These are phyloP conservation scores for Myotis yumanensis DNA, from an alignment of 2,113 vertebrate species.

Conservation along the genomic window DNA sequence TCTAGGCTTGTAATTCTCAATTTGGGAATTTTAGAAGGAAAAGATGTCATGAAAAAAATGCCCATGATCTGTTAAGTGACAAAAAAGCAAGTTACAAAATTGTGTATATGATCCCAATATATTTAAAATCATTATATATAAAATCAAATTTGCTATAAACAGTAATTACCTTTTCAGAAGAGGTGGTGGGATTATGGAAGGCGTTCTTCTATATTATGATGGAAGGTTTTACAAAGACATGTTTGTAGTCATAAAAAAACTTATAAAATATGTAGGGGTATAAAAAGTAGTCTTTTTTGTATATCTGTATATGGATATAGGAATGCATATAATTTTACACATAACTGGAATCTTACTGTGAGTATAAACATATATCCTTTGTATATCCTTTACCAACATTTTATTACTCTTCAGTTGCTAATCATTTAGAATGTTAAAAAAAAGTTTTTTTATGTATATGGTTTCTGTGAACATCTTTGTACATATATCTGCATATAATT, in stretches of 20 bases:
- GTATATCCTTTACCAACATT: neutral
- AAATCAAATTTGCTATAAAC: conserved; percentile 17
- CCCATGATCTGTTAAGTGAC: neutral
- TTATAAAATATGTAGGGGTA: neutral
- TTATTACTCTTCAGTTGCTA: neutral
- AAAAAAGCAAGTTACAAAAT: conserved; percentile 5
- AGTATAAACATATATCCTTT: neutral
- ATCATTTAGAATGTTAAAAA: neutral
- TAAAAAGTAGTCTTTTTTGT: neutral
- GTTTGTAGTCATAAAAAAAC: neutral
- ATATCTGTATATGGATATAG: neutral
- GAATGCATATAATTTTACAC: neutral
- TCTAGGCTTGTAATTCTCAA: neutral
- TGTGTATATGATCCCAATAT: neutral
- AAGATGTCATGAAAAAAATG: conserved; percentile 7
- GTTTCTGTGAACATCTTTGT: conserved; percentile 1
- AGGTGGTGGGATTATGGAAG: neutral
- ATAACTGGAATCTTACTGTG: neutral
- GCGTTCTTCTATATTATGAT: neutral
- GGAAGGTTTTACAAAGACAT: neutral
- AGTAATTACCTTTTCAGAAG: neutral
- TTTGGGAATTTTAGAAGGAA: conserved; percentile 32
- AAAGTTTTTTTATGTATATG: neutral
- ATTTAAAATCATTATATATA: neutral
- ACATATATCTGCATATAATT: neutral